phyloP scores from a whole-genome alignment of 1,140 invertebrate genomes.

The Littorina saxatilis region DNA sequence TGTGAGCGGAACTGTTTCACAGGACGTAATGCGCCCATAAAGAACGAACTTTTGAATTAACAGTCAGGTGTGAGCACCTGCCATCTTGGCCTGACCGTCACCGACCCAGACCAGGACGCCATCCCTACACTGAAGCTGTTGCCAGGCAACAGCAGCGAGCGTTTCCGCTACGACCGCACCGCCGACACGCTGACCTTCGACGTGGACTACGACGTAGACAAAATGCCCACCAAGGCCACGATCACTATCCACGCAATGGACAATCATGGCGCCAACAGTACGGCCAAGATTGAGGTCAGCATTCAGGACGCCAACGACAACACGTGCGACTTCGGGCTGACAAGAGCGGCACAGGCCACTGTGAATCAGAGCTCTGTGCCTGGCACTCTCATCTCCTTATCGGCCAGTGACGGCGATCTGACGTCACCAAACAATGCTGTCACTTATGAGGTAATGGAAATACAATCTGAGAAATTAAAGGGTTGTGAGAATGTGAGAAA shows the following conservation, averaged over 20 bases:
- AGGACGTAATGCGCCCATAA: too few relatives aligned
- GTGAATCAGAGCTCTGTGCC: conserved; percentile 18
- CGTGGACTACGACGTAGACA: conserved; percentile 33
- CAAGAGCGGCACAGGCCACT: not conserved
- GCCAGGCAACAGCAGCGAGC: conserved; percentile 37
- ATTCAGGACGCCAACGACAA: conserved; percentile 44
- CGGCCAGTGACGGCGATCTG: conserved; percentile 35
- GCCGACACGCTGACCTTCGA: conserved; percentile 21
- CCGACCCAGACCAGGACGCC: conserved; percentile 27
- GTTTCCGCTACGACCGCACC: not conserved
- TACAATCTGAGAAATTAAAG: too few relatives aligned
- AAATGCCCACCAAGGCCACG: conserved; percentile 17
- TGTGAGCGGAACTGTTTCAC: too few relatives aligned
- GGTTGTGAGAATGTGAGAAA: not conserved
- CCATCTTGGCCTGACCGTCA: too few relatives aligned
- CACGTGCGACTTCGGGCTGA: conserved; percentile 26
- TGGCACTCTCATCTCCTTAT: conserved; percentile 9
- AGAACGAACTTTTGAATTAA: too few relatives aligned
- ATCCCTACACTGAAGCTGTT: not conserved
- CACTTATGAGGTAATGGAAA: not conserved
- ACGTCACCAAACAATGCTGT: conserved; percentile 43
- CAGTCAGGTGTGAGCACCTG: too few relatives aligned
- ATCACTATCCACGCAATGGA: conserved; percentile 41
- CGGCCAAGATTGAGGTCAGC: conserved; percentile 26
- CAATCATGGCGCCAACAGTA: conserved; percentile 14